These are phyloP conservation scores for Sinocyclocheilus maitianheensis DNA, from an alignment of 2,113 vertebrate genomes.

Conservation along the genomic window DNA sequence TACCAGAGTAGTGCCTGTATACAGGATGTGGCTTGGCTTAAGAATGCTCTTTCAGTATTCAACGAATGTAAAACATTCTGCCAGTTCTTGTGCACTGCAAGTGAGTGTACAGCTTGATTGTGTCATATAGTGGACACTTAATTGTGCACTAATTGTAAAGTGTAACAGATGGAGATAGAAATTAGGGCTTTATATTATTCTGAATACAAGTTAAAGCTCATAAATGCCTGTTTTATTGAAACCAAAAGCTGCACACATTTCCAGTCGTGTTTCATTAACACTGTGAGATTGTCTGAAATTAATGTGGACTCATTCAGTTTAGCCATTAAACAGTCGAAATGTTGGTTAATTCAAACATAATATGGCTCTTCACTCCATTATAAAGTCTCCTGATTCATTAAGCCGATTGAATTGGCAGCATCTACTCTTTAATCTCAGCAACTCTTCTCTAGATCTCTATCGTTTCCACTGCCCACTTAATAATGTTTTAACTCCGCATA, in stretches of 20 bases:
- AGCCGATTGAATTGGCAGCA: too few relatives aligned
- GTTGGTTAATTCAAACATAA: background rate
- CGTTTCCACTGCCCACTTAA: background rate
- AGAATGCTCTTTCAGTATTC: conserved; percentile 45
- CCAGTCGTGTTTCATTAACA: background rate
- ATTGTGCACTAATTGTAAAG: conserved; percentile 5
- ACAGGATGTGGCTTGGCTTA: conserved; percentile 31
- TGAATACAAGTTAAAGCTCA: background rate
- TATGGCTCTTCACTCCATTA: conserved; percentile 11
- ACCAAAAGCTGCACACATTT: conserved; percentile 39
- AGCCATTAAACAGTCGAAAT: background rate
- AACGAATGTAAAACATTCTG: conserved; percentile 46
- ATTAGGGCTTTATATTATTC: conserved; percentile 2
- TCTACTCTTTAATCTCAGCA: background rate
- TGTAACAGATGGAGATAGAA: conserved; percentile 4
- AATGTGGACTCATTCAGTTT: background rate
- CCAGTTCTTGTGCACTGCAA: background rate
- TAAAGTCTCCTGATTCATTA: too few relatives aligned
- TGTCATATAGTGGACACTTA: conserved; percentile 24
- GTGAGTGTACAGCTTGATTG: conserved; percentile 27
- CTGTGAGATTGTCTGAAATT: background rate
- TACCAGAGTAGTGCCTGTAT: background rate
- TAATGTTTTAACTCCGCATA: conserved; percentile 33
- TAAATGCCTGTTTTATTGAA: background rate
- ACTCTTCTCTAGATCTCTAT: conserved; percentile 5